phyloP scores from a whole-genome alignment of 1,140 invertebrate species.

The Telenomus remus region DNA sequence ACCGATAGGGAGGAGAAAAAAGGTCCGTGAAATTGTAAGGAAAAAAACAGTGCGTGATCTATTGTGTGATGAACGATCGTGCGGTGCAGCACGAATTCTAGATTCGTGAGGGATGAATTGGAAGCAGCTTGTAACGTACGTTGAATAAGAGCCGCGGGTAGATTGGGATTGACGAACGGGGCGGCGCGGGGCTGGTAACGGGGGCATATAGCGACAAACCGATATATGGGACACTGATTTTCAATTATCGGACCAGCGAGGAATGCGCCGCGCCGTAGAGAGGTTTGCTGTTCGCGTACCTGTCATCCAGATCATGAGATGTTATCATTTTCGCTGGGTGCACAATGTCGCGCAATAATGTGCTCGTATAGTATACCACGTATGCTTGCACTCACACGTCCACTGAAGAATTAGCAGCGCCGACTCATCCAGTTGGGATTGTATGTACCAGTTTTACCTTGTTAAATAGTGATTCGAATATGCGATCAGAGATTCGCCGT shows the following conservation, averaged over 20 bases:
- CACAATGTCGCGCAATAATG: slow-evolving; percentile 57
- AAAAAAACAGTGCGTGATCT: slow-evolving; percentile 38
- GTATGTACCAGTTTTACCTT: slow-evolving; percentile 29
- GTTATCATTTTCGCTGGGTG: slow-evolving; percentile 66
- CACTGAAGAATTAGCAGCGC: slow-evolving; percentile 48
- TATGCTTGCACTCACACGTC: slow-evolving; percentile 50
- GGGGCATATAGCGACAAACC: slow-evolving; percentile 62
- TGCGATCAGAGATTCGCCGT: slow-evolving; percentile 15
- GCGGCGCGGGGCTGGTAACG: slow-evolving; percentile 18
- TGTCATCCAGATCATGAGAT: slow-evolving; percentile 69
- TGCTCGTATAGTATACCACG: slow-evolving; percentile 37
- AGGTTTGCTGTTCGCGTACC: slow-evolving; percentile 63
- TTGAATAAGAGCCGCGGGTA: slow-evolving; percentile 50
- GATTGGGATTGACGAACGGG: slow-evolving; percentile 48
- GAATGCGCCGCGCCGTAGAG: slow-evolving; percentile 60
- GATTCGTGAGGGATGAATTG: slow-evolving; percentile 44
- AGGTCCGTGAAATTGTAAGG: slow-evolving; percentile 18
- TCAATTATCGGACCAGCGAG: slow-evolving; percentile 71
- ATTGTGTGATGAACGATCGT: slow-evolving; percentile 54
- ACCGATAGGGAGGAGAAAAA: neutral
- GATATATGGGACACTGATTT: slow-evolving; percentile 74
- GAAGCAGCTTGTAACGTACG: slow-evolving; percentile 54
- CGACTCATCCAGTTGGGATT: slow-evolving; percentile 20
- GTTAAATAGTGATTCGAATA: slow-evolving; percentile 47
- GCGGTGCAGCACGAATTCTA: slow-evolving; percentile 52